Evolutionary conservation across 2,888 invertebrate genomes (phyloP), one percentile per base, ranked within the genome.

Genomic region (Luperina testacea): DNA sequence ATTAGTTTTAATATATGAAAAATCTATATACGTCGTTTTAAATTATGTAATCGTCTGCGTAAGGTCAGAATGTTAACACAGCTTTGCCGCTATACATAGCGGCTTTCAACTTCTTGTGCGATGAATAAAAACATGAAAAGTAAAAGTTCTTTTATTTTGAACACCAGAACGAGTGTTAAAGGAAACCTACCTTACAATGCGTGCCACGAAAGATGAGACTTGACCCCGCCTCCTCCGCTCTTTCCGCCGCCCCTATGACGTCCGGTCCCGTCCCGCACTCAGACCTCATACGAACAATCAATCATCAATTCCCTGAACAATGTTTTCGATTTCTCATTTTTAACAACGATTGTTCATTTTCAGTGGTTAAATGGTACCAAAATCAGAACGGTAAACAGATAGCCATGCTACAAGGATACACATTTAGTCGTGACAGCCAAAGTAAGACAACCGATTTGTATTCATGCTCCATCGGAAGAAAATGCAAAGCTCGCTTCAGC

Each of bases 291-390:
- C 48, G 48, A 45, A 45, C 45, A 48, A 48, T 48, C 48, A 13
- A 48, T 48, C 13, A 48, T 13, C 48, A 48, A 17, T 51, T 17
- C 1, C 17, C 17, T 51, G 6, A 51, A 51, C 6, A 20, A 20
- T 63, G 0, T 15, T 15, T 48, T 48, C 15, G 48, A 9, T 20
- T 8, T 24, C 24, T 38, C 1, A 38, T 15, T 42, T n/a, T 65
- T 24, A 38, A 38, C 5, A 38, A 6, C 51, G 11, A 5, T 5
- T 6, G 8, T 27, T 27, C 9, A n/a, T 78, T 24, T 48, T 75
- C 24, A 51, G 17, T 61, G 85, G 82, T 86, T 2, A 45, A 71
- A 11, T 81, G 87, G 72, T 77, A 84, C 1, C 67, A 9, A 24
- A 65, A 65, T 13, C 13, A 20, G 24, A 38, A 38, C 13, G 65